These are phyloP conservation scores for Pristionchus arcanus DNA, from an alignment of 2,888 invertebrate genomes.

Conservation along the genomic window DNA sequence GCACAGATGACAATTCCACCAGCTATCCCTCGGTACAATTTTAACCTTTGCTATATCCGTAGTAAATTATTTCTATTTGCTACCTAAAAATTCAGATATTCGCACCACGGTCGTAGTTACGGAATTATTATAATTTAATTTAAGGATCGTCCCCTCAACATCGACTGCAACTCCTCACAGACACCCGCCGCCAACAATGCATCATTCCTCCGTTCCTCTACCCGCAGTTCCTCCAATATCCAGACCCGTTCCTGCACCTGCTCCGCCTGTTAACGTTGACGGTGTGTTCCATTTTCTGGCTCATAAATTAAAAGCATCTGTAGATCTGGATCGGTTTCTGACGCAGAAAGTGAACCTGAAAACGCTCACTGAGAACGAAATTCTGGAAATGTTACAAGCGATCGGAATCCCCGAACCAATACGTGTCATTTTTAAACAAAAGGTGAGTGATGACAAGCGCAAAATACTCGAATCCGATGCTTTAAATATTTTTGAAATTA, in stretches of 20 bases:
- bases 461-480: not conserved
- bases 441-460: not conserved
- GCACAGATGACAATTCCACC: not conserved
- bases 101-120: not conserved
- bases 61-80: too few species aligned
- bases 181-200: not conserved
- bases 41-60: too few species aligned
- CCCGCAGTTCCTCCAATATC: not conserved
- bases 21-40: not conserved
- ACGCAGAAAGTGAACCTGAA: not conserved
- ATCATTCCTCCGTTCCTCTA: not conserved
- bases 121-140: not conserved
- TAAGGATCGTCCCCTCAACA: not conserved
- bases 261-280: not conserved
- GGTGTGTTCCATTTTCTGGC: not conserved
- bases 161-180: not conserved
- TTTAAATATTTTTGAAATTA: not conserved
- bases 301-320: not conserved
- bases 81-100: too few species aligned
- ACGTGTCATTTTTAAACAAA: constrained; percentile 5
- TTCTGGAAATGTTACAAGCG: not conserved
- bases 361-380: constrained; percentile 12
- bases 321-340: constrained; percentile 26
- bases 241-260: not conserved
- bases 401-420: not conserved